Conservation (phyloP, 2,888 invertebrate genomes). For the Platycnemis pennipes region DNA sequence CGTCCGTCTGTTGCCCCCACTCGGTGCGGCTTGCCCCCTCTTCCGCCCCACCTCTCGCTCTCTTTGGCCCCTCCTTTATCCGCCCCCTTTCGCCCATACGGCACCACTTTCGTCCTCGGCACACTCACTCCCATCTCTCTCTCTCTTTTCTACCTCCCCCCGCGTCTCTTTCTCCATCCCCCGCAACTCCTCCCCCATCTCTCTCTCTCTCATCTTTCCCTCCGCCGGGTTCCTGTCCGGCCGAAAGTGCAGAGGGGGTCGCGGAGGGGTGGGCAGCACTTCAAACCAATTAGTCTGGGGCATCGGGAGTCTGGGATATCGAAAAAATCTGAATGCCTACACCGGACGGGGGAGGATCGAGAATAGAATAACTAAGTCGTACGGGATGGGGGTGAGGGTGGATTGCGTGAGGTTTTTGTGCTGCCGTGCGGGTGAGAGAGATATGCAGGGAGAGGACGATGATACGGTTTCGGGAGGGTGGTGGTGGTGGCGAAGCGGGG, state of each 20-base stretch:
- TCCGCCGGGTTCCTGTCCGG: conserved; percentile 30
- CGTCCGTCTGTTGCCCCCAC: conserved; percentile 75
- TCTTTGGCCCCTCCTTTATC: conserved; percentile 32
- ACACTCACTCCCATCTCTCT: conserved; percentile 67
- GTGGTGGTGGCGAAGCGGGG: background rate
- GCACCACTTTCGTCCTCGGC: conserved; percentile 73
- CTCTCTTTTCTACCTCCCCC: conserved; percentile 67
- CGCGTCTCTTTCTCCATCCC: conserved; percentile 69
- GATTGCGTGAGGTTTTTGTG: background rate
- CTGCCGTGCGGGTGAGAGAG: background rate
- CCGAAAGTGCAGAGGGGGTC: conserved; percentile 68
- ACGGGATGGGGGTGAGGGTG: background rate
- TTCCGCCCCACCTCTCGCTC: background rate
- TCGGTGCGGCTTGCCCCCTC: conserved; percentile 71
- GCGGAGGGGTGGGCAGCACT: conserved; percentile 7
- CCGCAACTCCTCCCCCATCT: conserved; percentile 71
- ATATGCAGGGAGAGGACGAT: background rate
- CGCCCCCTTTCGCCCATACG: conserved; percentile 65
- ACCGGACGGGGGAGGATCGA: background rate
- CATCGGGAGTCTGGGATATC: conserved; percentile 67
- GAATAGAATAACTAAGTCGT: conserved; percentile 32
- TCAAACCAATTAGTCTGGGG: conserved; percentile 65
- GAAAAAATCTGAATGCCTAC: conserved; percentile 49
- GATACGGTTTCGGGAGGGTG: background rate
- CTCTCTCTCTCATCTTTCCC: conserved; percentile 71